A percentile compares a stretch with the other conserved stretches of the same genome.
These are phyloP conservation scores for Pristionchus fissidentatus DNA, from an alignment of 2,888 invertebrate species.

Conservation along the genomic window DNA sequence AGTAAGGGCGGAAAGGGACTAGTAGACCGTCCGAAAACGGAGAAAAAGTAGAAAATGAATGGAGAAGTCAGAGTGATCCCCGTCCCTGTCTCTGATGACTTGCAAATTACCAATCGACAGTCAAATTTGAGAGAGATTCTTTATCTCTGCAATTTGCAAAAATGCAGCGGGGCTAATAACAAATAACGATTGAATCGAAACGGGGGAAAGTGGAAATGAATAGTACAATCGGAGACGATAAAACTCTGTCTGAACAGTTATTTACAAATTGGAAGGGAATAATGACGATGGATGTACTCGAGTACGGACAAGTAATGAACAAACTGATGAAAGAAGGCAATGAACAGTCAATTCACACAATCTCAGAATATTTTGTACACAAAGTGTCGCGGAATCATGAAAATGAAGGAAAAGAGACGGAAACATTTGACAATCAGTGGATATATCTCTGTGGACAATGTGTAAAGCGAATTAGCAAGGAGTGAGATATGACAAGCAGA, in stretches of 20 bases:
- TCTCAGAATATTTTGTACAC: neutral
- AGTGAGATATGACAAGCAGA: no score
- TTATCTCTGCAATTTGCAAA: neutral
- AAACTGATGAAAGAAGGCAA: neutral
- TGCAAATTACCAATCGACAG: neutral
- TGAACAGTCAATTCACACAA: neutral
- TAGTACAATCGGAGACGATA: neutral
- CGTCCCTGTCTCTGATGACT: neutral
- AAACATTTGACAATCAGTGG: no score
- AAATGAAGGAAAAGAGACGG: no score
- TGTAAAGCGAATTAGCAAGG: no score
- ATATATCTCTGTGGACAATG: no score
- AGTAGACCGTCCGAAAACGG: neutral
- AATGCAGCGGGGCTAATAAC: slow-evolving; percentile 5
- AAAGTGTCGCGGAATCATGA: neutral
- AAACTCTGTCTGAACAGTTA: neutral
- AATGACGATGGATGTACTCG: neutral
- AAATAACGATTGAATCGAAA: slow-evolving; percentile 24
- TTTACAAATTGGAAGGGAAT: neutral
- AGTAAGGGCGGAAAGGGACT: neutral
- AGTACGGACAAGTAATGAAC: neutral
- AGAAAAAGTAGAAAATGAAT: neutral
- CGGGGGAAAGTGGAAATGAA: neutral
- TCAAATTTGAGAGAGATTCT: neutral
- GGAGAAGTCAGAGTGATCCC: neutral